Evolutionary conservation across 2,113 vertebrate genomes (phyloP).

Genomic region (Holacanthus passer): DNA sequence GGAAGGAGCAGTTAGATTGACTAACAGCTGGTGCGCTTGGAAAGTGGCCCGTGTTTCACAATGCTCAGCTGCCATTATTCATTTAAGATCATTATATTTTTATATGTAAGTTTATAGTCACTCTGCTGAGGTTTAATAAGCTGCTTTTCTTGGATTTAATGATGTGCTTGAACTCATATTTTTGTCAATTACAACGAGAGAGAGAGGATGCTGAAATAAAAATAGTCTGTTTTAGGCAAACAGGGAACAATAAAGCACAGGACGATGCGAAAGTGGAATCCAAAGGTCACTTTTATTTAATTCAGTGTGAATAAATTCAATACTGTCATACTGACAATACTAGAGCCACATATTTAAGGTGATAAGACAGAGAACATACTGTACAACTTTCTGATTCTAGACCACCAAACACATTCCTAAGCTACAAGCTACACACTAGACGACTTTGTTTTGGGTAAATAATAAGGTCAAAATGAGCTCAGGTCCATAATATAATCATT

Average conservation of each 20-base stretch:
- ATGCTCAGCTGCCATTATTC: not conserved
- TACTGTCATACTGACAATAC: slow-evolving; percentile 53
- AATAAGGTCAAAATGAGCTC: slow-evolving; percentile 30
- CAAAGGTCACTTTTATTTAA: slow-evolving; percentile 84
- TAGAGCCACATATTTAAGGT: slow-evolving; percentile 38
- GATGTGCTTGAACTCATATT: not conserved
- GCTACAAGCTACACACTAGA: slow-evolving; percentile 25
- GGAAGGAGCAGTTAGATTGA: not conserved
- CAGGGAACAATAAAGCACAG: not conserved
- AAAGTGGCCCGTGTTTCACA: slow-evolving; percentile 23
- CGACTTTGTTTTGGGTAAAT: slow-evolving; percentile 43
- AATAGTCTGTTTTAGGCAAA: not conserved
- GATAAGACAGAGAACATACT: slow-evolving; percentile 46
- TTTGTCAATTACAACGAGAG: not conserved
- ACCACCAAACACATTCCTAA: slow-evolving; percentile 30
- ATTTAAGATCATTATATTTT: slow-evolving; percentile 14
- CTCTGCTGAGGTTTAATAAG: slow-evolving; percentile 6
- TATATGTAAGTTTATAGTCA: not conserved
- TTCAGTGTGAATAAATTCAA: slow-evolving; percentile 68
- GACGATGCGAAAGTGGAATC: slow-evolving; percentile 9
- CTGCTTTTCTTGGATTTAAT: not conserved
- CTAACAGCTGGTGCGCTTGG: slow-evolving; percentile 21
- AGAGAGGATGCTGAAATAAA: not conserved
- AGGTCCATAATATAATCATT: slow-evolving; percentile 23
- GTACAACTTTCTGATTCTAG: slow-evolving; percentile 30